Evolutionary conservation across 2,113 vertebrate species (phyloP).

Genomic region (Macrotus californicus): DNA sequence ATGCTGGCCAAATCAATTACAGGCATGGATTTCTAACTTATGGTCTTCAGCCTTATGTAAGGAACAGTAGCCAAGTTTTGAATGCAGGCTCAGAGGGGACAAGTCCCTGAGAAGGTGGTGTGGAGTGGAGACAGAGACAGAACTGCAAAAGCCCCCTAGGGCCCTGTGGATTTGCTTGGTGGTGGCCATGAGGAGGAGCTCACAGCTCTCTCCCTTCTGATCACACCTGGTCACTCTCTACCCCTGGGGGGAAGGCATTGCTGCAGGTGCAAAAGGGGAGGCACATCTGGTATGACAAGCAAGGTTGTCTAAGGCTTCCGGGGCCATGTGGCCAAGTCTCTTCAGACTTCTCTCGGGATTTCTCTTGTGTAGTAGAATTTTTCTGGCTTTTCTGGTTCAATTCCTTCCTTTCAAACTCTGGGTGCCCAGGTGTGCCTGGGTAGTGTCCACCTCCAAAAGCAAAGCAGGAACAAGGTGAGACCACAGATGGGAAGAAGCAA

Average conservation of each 20-base stretch:
- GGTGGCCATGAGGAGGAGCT: slow-evolving; percentile 2
- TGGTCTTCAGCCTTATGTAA: background rate
- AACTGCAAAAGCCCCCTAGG: fast-evolving
- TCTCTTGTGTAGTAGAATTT: background rate
- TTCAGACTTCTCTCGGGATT: background rate
- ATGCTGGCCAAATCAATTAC: background rate
- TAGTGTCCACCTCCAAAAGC: background rate
- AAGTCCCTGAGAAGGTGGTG: background rate
- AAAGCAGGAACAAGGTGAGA: background rate
- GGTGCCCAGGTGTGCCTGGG: background rate
- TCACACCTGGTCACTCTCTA: background rate
- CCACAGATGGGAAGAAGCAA: background rate
- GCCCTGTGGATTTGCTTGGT: background rate
- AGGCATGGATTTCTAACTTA: background rate
- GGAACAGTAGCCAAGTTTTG: background rate
- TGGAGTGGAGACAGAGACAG: fast-evolving
- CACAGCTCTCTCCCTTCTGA: background rate
- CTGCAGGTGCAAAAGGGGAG: background rate
- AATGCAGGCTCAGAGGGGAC: background rate
- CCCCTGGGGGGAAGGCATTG: background rate
- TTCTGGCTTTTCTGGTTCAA: background rate
- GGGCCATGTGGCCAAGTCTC: background rate
- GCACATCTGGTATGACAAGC: background rate
- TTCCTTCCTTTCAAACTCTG: background rate
- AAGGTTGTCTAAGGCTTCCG: background rate